Base-by-base conservation (phyloP, 1,140 invertebrate genomes). In the Drosophila kohkoa region DNA sequence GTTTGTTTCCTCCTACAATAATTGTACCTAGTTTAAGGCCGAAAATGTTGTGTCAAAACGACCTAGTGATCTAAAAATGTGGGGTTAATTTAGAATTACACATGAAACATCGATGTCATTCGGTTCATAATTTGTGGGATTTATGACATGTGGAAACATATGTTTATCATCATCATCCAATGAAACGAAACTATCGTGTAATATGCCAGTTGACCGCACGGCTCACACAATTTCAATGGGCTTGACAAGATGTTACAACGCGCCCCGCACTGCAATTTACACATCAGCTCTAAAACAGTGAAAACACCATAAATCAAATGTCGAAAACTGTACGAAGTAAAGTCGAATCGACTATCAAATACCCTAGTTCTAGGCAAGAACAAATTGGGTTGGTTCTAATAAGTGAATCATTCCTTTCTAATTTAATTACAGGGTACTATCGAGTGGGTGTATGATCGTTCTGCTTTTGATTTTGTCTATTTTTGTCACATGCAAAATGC, bases 131-230 rank as follows among this genome's bases (percentile, higher is more conserved):
- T 62, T 79, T 80, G 67, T 60, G 46, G 71, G 77, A 80, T 80
- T 80, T 75, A 80, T 49, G 78, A 76, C 65, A 80, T 73, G 79
- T 75, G 66, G 70, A 60, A 74, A 80, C 77, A 79, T 59, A 80
- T 79, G 77, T 79, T 79, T 79, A 59, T 66, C 77, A 79, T 79
- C 79, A 74, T 59, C 63, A 57, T 41, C 10, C 54, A 57, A 52
- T 70, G 20, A 70, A 25, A 48, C 46, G 45, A 79, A 58, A 41
- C 45, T 70, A 60, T 49, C 62, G 57, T 79, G 57, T 68, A 66
- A 66, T 64, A 64, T n/a, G 60, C 32, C 60, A 45, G 28, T 43
- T 52, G 16, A 46, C 35, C 60, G 48, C 48, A 67, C 64, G 41
- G 54, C 52, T 58, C 64, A 48, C 52, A 55, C 64, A 57, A 54